Evolutionary conservation across 1,140 invertebrate genomes (phyloP).

Genomic region (Maconellicoccus hirsutus): DNA sequence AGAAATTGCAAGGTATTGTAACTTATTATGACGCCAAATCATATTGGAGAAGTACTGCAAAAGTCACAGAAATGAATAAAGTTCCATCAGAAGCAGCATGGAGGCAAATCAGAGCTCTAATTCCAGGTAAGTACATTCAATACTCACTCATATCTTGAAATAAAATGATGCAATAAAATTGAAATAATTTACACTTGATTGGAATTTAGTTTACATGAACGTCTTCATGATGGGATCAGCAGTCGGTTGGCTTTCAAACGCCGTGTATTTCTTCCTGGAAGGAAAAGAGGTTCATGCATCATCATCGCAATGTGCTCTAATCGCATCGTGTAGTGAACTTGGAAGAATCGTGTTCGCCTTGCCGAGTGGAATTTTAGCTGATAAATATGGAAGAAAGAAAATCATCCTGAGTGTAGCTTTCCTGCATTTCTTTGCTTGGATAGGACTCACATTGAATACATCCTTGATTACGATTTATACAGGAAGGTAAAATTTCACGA

Average conservation of each 20-base stretch:
- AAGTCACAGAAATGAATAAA: not conserved
- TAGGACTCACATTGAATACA: not conserved
- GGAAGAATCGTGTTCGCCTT: not conserved
- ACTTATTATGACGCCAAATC: no score
- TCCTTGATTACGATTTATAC: not conserved
- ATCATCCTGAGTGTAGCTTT: not conserved
- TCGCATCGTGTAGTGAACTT: not conserved
- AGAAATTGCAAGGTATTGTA: no score
- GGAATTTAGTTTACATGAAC: not conserved
- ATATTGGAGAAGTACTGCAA: no score
- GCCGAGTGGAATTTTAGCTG: not conserved
- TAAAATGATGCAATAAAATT: no score
- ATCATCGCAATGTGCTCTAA: not conserved
- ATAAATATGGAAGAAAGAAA: conserved; percentile 9
- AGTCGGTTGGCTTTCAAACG: not conserved
- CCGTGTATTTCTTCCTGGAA: not conserved
- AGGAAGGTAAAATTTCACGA: not conserved
- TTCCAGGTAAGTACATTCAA: not conserved
- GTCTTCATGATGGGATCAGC: not conserved
- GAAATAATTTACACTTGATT: no score
- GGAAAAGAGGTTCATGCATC: not conserved
- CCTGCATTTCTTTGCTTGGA: not conserved
- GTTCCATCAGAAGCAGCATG: not conserved
- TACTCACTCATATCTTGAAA: no score
- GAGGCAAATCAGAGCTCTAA: not conserved